A percentile compares a stretch with the other conserved stretches of the same genome.
phyloP scores from a whole-genome alignment of 1,140 invertebrate genomes.

The Drosophila carrolli region DNA sequence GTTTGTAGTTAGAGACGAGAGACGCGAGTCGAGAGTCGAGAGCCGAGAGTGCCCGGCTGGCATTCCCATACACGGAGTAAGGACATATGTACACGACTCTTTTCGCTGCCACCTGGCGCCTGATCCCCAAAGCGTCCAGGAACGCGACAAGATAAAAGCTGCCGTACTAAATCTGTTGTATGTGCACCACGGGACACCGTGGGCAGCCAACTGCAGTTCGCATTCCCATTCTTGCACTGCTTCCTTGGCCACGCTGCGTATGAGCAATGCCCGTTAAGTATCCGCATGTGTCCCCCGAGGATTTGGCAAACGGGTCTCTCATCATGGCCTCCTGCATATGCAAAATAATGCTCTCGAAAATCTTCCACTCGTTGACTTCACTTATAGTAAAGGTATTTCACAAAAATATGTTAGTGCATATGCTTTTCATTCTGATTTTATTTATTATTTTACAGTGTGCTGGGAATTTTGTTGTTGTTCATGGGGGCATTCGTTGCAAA shows the following conservation, averaged over 20 bases:
- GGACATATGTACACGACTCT: conserved; percentile 66
- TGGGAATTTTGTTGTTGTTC: no score
- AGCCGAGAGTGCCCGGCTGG: conserved; percentile 17
- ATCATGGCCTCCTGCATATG: conserved; percentile 44
- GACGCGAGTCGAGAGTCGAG: conserved; percentile 7
- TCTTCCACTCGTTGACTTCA: conserved; percentile 68
- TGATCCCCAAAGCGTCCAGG: conserved; percentile 62
- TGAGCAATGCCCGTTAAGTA: conserved; percentile 49
- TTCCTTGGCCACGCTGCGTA: conserved; percentile 60
- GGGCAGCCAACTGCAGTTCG: conserved; percentile 21
- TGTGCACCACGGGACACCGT: conserved; percentile 64
- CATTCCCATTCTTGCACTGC: conserved; percentile 6
- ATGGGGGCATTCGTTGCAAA: no score
- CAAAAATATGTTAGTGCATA: conserved; percentile 31
- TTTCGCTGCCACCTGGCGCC: conserved; percentile 39
- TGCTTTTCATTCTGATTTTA: conserved; percentile 44
- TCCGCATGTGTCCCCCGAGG: conserved; percentile 14
- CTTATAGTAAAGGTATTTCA: conserved; percentile 54
- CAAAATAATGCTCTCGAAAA: conserved; percentile 68
- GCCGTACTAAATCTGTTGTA: conserved; percentile 73
- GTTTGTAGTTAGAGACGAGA: conserved; percentile 16
- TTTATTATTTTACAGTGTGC: no score
- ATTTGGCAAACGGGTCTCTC: conserved; percentile 33
- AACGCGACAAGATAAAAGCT: conserved; percentile 76
- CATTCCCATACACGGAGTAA: conserved; percentile 44